phyloP scores from a whole-genome alignment of 2,797 vertebrate species.

The Gallinago nigripennis region DNA sequence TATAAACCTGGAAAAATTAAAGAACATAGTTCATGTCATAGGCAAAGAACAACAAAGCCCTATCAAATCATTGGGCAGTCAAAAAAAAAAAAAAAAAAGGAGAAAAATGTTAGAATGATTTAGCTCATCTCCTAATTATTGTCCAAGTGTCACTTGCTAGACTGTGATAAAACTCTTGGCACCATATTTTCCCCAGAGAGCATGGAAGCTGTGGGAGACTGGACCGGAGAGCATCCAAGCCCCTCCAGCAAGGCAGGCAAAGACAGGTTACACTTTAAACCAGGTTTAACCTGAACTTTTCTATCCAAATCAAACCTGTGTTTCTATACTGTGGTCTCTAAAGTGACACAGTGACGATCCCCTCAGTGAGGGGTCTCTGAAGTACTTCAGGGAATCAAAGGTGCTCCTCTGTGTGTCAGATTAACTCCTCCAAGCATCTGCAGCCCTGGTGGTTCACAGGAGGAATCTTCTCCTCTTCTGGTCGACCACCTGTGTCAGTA shows the following conservation, averaged over 20 bases:
- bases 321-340: not conserved
- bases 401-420: not conserved
- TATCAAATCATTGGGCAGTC: not conserved
- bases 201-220: not conserved
- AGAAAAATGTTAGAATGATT: not conserved
- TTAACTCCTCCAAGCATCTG: not conserved
- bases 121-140: not conserved
- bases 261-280: not conserved
- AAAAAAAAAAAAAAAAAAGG: not conserved
- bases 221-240: not conserved
- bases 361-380: not conserved
- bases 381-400: not conserved
- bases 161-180: not conserved
- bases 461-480: not conserved
- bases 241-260: not conserved
- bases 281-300: not conserved
- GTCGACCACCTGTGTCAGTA: not conserved
- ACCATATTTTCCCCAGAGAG: not conserved
- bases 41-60: not conserved
- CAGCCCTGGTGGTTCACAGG: not conserved
- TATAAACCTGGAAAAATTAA: not conserved
- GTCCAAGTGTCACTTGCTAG: not conserved
- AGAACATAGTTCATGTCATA: not conserved
- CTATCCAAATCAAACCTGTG: not conserved
- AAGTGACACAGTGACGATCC: not conserved